Percentiles rank a stretch among this genome's conserved stretches.
These are phyloP conservation scores for Chitala chitala DNA, from an alignment of 2,113 vertebrate species.

Conservation along the genomic window DNA sequence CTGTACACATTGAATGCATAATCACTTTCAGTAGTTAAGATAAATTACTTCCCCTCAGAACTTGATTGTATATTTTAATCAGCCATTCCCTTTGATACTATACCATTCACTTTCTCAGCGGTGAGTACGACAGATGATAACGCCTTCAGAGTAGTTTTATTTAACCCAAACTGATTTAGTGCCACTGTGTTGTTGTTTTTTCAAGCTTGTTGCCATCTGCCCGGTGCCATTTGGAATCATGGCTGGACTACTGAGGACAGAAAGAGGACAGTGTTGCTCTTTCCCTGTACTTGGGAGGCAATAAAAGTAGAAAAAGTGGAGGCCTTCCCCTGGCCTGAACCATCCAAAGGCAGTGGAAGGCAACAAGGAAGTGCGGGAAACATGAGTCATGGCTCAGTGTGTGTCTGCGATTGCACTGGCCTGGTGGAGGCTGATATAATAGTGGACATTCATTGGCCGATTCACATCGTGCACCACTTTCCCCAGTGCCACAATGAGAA, in stretches of 20 bases:
- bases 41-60: constrained; percentile 92
- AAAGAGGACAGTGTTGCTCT: no score
- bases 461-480: constrained; percentile 42
- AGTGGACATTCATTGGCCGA: constrained; percentile 71
- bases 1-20: not conserved
- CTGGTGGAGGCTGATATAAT: constrained; percentile 62
- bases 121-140: constrained; percentile 57
- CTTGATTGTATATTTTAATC: constrained; percentile 95
- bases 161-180: not conserved
- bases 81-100: constrained; percentile 69
- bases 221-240: not conserved
- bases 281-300: no score
- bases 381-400: constrained; percentile 65
- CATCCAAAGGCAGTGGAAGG: constrained; percentile 29
- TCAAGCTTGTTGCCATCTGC: not conserved
- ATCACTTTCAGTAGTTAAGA: constrained; percentile 75
- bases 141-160: not conserved
- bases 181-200: not conserved
- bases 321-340: not conserved
- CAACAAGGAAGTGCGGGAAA: constrained; percentile 41
- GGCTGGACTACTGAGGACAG: not conserved
- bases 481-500: constrained; percentile 60
- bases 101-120: constrained; percentile 75
- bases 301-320: constrained; percentile 1
- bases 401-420: constrained; percentile 58